These are phyloP conservation scores for Cyrtorhinus lividipennis DNA, from an alignment of 1,140 invertebrate species.

Conservation along the genomic window DNA sequence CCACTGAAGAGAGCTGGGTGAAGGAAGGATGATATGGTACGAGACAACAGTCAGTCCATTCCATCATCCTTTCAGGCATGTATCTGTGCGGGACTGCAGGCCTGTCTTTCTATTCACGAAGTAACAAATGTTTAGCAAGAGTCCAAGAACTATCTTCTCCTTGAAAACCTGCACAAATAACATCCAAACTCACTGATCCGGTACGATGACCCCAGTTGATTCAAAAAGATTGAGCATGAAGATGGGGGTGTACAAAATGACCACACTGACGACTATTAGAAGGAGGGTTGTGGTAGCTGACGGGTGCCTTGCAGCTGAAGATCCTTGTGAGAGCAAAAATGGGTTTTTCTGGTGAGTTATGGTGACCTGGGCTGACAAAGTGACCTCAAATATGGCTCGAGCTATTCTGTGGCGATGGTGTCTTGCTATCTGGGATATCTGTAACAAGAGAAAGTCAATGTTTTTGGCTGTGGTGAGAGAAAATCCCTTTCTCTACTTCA, in stretches of 20 bases:
- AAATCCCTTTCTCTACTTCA: too few relatives aligned
- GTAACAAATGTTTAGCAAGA: too few relatives aligned
- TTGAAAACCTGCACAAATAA: too few relatives aligned
- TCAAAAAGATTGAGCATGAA: conserved; percentile 30
- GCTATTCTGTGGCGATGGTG: conserved; percentile 70
- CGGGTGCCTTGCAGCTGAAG: conserved; percentile 28
- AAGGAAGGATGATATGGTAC: too few relatives aligned
- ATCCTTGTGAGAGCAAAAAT: conserved; percentile 35
- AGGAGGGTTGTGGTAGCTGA: conserved; percentile 41
- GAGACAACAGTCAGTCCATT: too few relatives aligned
- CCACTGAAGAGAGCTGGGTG: too few relatives aligned
- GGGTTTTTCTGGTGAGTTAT: conserved; percentile 67
- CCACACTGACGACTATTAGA: conserved; percentile 47
- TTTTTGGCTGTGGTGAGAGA: too few relatives aligned
- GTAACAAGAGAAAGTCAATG: conserved; percentile 20
- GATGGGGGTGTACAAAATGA: conserved; percentile 56
- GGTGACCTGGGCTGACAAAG: conserved; percentile 64
- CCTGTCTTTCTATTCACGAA: too few relatives aligned
- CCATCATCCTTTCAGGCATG: too few relatives aligned
- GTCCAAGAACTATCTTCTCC: too few relatives aligned
- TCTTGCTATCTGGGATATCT: conserved; percentile 59
- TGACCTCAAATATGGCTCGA: conserved; percentile 69
- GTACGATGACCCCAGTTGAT: background rate
- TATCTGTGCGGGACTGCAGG: too few relatives aligned
- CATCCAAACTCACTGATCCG: background rate